A percentile compares a stretch with the other conserved stretches of the same genome.
Conservation (phyloP, 2,113 vertebrate genomes). For the Meleagris gallopavo region DNA sequence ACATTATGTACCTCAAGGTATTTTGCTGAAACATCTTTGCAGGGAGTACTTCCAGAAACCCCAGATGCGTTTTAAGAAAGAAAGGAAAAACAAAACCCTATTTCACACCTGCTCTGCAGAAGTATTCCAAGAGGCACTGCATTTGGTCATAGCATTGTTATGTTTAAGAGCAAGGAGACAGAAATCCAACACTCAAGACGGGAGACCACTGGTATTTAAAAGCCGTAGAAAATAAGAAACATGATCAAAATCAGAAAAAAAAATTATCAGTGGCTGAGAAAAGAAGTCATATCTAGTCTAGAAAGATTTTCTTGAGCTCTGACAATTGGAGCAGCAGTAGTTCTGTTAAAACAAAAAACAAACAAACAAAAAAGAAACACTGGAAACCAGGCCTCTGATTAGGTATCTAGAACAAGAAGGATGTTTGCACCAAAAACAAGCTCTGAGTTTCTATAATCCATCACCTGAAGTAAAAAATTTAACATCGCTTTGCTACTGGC, state of each 20-base stretch:
- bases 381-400: not conserved
- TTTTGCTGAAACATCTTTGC: not conserved
- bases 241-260: not conserved
- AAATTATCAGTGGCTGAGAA: not conserved
- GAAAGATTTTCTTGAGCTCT: not conserved
- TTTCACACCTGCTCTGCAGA: not conserved
- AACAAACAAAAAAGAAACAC: not conserved
- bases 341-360: not conserved
- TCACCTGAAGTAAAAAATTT: not conserved
- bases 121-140: not conserved
- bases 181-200: not conserved
- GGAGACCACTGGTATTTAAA: not conserved
- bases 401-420: not conserved
- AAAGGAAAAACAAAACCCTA: not conserved
- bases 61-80: not conserved
- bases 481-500: not conserved
- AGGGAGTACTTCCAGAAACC: not conserved
- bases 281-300: not conserved
- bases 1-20: fast-evolving
- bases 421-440: not conserved
- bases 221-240: not conserved
- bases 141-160: not conserved
- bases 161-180: not conserved
- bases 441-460: not conserved
- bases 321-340: not conserved